These are phyloP conservation scores for Malurus alboscapulatus DNA, from an alignment of 2,113 vertebrate genomes.

Conservation along the genomic window DNA sequence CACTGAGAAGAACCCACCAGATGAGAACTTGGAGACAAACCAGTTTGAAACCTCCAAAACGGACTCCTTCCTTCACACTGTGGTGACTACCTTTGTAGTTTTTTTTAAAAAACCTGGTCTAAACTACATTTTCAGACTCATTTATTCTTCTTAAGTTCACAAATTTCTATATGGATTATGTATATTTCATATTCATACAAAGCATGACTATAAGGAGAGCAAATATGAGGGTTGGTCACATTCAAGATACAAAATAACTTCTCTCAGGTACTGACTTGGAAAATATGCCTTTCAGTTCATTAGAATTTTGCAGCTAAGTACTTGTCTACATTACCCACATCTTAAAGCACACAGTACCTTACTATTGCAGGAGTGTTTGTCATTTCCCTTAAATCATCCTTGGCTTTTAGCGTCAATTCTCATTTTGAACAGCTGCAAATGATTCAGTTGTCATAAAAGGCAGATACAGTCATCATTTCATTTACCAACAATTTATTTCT, in stretches of 20 bases:
- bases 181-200: not conserved
- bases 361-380: not conserved
- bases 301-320: not conserved
- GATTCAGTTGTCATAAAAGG: conserved; percentile 53
- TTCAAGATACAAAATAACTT: not conserved
- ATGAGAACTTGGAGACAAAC: not conserved
- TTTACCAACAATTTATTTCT: conserved; percentile 55
- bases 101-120: not conserved
- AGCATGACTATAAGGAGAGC: not conserved
- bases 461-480: conserved; percentile 11
- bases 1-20: not conserved
- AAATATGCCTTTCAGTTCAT: not conserved
- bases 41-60: not conserved
- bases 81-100: not conserved
- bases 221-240: not conserved
- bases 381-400: conserved; percentile 48
- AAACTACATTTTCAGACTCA: not conserved
- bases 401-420: conserved; percentile 58
- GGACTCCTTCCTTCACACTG: not conserved
- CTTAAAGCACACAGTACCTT: not conserved
- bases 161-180: not conserved
- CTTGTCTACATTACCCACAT: not conserved
- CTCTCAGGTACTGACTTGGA: not conserved
- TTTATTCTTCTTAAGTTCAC: not conserved
- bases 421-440: conserved; percentile 37